These are phyloP conservation scores for Hippopotamyrus pictus DNA, from an alignment of 2,797 vertebrate species.

Conservation along the genomic window DNA sequence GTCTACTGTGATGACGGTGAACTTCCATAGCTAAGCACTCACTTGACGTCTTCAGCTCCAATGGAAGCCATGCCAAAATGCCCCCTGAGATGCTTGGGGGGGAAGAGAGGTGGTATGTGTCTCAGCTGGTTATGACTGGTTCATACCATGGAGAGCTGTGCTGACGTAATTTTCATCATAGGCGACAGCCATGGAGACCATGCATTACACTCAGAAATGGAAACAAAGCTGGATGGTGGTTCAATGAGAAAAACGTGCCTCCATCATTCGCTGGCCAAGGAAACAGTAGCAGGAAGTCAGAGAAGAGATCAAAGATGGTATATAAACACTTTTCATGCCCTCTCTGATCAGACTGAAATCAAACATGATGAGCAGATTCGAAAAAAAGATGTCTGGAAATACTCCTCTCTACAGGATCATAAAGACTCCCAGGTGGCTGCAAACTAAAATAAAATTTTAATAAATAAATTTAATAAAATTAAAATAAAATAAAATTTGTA, in stretches of 20 bases:
- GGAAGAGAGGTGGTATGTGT: not conserved
- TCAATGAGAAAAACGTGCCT: not conserved
- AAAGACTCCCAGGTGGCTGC: not conserved
- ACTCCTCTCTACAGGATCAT: not conserved
- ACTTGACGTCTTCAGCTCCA: not conserved
- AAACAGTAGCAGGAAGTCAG: not conserved
- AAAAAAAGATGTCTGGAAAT: not conserved
- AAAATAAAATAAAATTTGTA: not conserved
- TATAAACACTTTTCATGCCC: not conserved
- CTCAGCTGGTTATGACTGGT: not conserved
- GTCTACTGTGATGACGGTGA: constrained; percentile 45
- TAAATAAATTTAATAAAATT: not conserved
- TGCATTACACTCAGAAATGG: not conserved
- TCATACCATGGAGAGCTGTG: not conserved
- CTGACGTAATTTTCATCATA: not conserved
- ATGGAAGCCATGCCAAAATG: constrained; percentile 15
- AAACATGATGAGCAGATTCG: not conserved
- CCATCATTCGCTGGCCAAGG: not conserved
- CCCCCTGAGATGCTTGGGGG: constrained; percentile 28
- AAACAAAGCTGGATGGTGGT: not conserved
- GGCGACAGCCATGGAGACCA: not conserved
- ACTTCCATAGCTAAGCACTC: not conserved
- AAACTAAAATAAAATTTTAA: not conserved
- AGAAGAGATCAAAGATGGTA: not conserved
- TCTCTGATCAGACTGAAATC: not conserved